These are phyloP conservation scores for Schizopygopsis pylzovi DNA, from an alignment of 2,797 vertebrate genomes.

Conservation along the genomic window DNA sequence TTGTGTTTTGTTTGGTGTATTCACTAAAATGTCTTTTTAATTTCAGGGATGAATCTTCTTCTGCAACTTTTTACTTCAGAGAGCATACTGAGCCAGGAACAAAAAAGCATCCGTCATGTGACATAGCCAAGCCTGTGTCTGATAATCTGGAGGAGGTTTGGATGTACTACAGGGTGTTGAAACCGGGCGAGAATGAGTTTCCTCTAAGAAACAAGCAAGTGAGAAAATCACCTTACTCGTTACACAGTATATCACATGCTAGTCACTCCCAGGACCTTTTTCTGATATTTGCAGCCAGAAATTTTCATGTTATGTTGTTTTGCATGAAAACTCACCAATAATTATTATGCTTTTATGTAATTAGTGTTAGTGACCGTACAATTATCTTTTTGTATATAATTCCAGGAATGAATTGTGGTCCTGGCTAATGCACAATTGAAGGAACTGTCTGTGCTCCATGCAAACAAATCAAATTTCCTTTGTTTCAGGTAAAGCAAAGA, in stretches of 20 bases:
- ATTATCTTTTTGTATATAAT: too few relatives aligned
- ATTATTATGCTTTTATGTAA: too few relatives aligned
- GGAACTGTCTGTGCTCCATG: not conserved
- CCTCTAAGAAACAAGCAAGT: constrained; percentile 88
- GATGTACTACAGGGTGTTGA: constrained; percentile 85
- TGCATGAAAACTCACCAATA: too few relatives aligned
- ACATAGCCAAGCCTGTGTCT: constrained; percentile 40
- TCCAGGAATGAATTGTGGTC: too few relatives aligned
- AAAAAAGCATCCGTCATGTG: constrained; percentile 46
- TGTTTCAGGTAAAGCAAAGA: constrained; percentile 85
- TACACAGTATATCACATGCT: not conserved
- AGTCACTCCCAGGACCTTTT: not conserved
- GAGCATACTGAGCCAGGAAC: constrained; percentile 69
- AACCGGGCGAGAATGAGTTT: constrained; percentile 79
- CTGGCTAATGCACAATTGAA: not conserved
- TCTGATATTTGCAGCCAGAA: not conserved
- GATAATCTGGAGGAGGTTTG: constrained; percentile 79
- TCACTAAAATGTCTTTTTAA: not conserved
- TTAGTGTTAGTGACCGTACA: too few relatives aligned
- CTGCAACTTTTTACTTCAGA: constrained; percentile 87
- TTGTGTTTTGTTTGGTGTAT: constrained; percentile 13
- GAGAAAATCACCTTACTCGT: constrained; percentile 23
- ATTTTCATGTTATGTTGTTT: too few relatives aligned
- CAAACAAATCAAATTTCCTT: not conserved
- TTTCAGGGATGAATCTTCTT: constrained; percentile 88